Evolutionary conservation across 92 coral and sea anemone species (phyloP).

Genomic region (Palythoa caribaeorum): DNA sequence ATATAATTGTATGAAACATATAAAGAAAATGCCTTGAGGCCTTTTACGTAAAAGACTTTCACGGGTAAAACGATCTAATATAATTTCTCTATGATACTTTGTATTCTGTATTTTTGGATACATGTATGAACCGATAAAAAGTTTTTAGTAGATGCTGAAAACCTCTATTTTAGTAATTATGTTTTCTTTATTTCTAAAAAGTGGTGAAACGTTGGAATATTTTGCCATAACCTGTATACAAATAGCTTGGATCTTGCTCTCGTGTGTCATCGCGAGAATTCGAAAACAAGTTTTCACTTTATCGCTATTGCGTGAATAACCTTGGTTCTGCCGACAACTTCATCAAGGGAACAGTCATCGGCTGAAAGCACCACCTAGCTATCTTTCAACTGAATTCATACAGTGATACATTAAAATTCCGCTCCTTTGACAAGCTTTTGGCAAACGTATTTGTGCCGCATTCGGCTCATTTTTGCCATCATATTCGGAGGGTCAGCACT

Average conservation of each 20-base stretch:
- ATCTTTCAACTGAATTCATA: constrained; percentile 45
- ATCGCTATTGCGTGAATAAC: constrained; percentile 31
- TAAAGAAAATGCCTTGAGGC: not conserved
- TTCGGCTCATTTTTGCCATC: constrained; percentile 46
- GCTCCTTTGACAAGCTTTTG: constrained; percentile 33
- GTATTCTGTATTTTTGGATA: not conserved
- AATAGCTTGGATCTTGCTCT: not conserved
- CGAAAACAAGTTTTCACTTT: constrained; percentile 24
- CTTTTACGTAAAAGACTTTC: not conserved
- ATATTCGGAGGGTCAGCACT: constrained; percentile 32
- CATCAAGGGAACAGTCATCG: constrained; percentile 26
- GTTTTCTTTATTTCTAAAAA: not conserved
- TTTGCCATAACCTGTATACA: not conserved
- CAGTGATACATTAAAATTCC: constrained; percentile 43
- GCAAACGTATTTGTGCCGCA: constrained; percentile 20
- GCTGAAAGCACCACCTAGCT: constrained; percentile 2
- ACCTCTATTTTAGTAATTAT: not conserved
- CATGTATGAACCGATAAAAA: not conserved
- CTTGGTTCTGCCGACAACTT: constrained; percentile 8
- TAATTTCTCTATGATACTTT: not conserved
- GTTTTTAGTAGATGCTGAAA: not conserved
- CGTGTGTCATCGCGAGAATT: constrained; percentile 30
- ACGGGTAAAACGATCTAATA: no score
- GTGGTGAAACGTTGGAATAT: not conserved
- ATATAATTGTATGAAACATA: not conserved